Evolutionary conservation across 64 coral and sea anemone species (phyloP), one percentile per base, ranked within the genome.

Genomic region (Pocillopora damicornis): DNA sequence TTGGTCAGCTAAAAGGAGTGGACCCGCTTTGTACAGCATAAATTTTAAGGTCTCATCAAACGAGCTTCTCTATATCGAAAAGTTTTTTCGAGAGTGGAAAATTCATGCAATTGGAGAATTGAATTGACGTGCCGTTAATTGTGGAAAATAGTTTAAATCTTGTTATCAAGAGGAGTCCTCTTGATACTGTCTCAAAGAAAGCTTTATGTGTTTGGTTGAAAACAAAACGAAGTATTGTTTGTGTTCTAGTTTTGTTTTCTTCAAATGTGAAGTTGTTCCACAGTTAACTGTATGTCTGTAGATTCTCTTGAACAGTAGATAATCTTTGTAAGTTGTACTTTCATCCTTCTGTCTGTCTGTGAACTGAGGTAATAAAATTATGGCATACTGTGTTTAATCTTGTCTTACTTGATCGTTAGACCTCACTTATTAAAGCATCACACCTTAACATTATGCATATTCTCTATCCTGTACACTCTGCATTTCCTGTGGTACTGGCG

Each of bases 281-380:
- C 67, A 71, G 25, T 71, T n/a, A 71, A 5, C 20, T 79, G 57
- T 4, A 25, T 9, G 17, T 79, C 23, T 60, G 11, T 57, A 11
- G 23, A 79, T 14, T 83, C 61, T 64, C 61, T 67, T 37, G 15
- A 22, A 68, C 80, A 83, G 45, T 16, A 66, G 80, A 67, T 83
- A 83, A 42, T 71, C 25, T 42, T 22, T 22, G 10, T 83, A 17
- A 37, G 0, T 15, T 51, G 8, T 83, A 83, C 63, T 83, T 68
- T 67, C 34, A 9, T 83, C 38, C 62, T 83, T 42, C 61, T 83
- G 26, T 77, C 75, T 77, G 45, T 81, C 79, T 83, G 61, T 83
- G 62, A 83, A 83, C 61, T 83, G 61, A 66, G 59, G 35, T 83
- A 67, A 68, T 83, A 83, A 83, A 83, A 45, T 83, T 83, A 83